These are phyloP conservation scores for Enhydra lutris DNA, from an alignment of 2,113 vertebrate genomes.

Conservation along the genomic window DNA sequence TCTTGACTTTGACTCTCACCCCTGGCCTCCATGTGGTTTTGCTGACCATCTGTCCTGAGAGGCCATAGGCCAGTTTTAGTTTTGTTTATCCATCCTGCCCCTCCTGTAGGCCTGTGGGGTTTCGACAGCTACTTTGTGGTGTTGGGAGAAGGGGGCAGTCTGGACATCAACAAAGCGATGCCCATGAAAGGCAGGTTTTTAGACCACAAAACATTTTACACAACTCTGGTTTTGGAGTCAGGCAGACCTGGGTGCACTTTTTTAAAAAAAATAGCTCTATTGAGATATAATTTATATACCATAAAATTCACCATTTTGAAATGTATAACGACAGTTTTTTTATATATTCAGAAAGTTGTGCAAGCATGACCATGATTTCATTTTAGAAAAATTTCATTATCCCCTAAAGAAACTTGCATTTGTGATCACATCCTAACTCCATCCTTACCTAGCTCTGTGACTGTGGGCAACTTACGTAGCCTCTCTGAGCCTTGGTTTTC, in stretches of 20 bases:
- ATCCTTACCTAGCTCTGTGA: background rate
- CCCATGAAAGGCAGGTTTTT: background rate
- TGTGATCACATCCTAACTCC: background rate
- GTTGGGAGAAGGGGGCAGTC: background rate
- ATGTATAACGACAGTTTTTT: background rate
- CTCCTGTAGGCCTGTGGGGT: background rate
- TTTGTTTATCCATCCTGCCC: background rate
- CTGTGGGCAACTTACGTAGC: background rate
- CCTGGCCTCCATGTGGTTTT: background rate
- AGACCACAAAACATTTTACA: background rate
- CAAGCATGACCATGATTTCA: background rate
- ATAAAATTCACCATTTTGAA: background rate
- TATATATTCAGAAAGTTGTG: background rate
- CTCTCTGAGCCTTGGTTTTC: background rate
- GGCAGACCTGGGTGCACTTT: background rate
- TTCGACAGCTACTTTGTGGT: background rate
- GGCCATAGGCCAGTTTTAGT: background rate
- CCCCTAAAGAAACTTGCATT: background rate
- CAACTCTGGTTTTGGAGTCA: background rate
- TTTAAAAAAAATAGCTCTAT: background rate
- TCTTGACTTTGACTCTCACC: background rate
- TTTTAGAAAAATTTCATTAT: conserved; percentile 3
- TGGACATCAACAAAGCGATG: background rate
- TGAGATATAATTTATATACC: background rate
- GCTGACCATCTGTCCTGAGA: background rate